Conservation (phyloP, 2,888 invertebrate genomes). For the Drosophila kokeensis region DNA sequence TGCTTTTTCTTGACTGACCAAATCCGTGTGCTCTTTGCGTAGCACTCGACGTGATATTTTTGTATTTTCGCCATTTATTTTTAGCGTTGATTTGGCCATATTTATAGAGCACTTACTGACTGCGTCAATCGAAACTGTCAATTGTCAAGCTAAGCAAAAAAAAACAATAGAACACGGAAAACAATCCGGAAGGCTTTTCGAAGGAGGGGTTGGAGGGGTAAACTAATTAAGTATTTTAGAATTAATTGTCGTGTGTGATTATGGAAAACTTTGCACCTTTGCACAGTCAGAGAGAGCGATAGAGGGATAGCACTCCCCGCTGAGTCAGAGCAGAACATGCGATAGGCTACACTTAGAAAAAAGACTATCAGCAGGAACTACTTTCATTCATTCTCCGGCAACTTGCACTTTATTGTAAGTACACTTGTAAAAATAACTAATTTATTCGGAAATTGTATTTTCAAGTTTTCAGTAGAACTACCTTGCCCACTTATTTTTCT, state of each 20-base stretch:
- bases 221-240: slow-evolving; percentile 26
- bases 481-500: neutral
- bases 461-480: neutral
- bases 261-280: slow-evolving; percentile 22
- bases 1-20: slow-evolving; percentile 14
- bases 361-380: neutral
- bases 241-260: slow-evolving; percentile 22
- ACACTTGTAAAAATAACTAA: too few species aligned
- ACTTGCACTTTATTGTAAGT: neutral
- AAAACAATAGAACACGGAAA: slow-evolving; percentile 39
- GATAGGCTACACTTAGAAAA: slow-evolving; percentile 3
- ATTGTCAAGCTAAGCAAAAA: slow-evolving; percentile 12
- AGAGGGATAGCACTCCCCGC: neutral
- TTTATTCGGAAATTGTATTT: neutral
- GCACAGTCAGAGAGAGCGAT: neutral
- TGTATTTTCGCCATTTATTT: slow-evolving; percentile 40
- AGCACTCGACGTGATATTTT: slow-evolving; percentile 5
- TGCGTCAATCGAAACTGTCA: slow-evolving; percentile 39
- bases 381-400: too few species aligned
- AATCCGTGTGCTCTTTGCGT: slow-evolving; percentile 27
- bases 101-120: slow-evolving; percentile 20
- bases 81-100: slow-evolving; percentile 26
- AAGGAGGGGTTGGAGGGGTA: neutral
- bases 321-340: slow-evolving; percentile 37
- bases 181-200: slow-evolving; percentile 8